Base-by-base conservation (phyloP, 64 coral and sea anemone genomes). In the Stichodactyla mertensii region DNA sequence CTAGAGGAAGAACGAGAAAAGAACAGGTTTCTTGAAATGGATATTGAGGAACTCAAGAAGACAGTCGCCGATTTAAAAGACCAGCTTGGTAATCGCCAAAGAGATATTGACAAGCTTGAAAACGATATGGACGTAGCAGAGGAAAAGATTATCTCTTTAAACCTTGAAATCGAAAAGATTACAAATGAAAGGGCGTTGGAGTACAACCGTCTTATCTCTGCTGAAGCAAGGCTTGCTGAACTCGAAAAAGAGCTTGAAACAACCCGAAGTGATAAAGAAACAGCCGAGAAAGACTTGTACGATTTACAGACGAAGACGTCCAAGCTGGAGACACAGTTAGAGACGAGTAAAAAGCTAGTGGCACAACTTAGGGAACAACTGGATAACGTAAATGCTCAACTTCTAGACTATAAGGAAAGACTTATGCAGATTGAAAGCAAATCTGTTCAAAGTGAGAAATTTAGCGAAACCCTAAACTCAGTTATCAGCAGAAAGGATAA, bases 71-170 rank as follows among this genome's bases (percentile, higher is more conserved):
- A 64, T 64, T 53, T 93, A 4, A 89, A 87, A 52, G 86, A 56
- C 0, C 85, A 90, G 62, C 56, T 97, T 7, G 61, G 86, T 53
- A 23, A 79, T 51, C 84, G 85, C 27, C 94, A 93, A 84, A 85
- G 91, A 16, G 94, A 92, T 28, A 51, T 90, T 88, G 94, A 97
- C 66, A 86, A 88, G 85, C 54, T 97, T 14, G 94, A 97, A 80
- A 93, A 92, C 67, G 94, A 97, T 52, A 97, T 97, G 94, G 94
- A 97, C 77, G 80, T 97, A 12, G 94, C 94, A 28, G 94, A 97
- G 64, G 94, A 97, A 86, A 97, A 97, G 51, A 93, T 97, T 13
- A 92, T 97, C 20, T 93, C 94, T 20, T 84, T 97, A 14, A 97
- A 97, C 53, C 71, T 97, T 11, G 94, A 97, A 8, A 87, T 97